Base-by-base conservation (phyloP, 1,140 invertebrate genomes). In the Cydia fagiglandana region DNA sequence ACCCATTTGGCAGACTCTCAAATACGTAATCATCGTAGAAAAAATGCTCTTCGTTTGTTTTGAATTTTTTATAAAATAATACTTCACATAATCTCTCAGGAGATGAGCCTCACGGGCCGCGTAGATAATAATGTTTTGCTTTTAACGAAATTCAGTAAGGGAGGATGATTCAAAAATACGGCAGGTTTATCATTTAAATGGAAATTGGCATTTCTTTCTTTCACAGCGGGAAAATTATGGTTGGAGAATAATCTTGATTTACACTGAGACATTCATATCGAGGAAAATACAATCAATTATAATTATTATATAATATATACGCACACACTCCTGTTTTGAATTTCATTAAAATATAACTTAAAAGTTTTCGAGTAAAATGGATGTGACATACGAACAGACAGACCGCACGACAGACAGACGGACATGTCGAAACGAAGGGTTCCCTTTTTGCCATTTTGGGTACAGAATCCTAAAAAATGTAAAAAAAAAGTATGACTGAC, bases 1-100 rank as follows among this genome's bases (percentile, higher is more conserved):
- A 82, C 84, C 83, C 68, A 83, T 83, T 86, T 86, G 84, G 84
- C 84, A 80, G 66, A 38, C 64, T 53, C 77, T 80, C 83, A 84
- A 81, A 78, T 73, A 77, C 74, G 74, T 78, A 74, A 77, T 77
- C 76, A 74, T 76, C 74, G 75, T 81, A 77, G 70, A 77, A 78
- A 80, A 80, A 80, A 80, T 41, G 64, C 17, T 28, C 24, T n/a
- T 53, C 70, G 70, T 41, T 61, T 61, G 17, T 61, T 24, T 24
- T 56, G n/a, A 17, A 10, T 20, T 61, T 61, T 24, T 24, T 61
- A 61, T 24, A 61, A 24, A 61, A 24, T 61, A 61, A 24, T 61
- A 6, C 20, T 61, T 61, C 0, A 10, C n/a, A 38, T 6, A 45
- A 38, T 17, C 15, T 70, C 30, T 41, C 30, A 12, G n/a, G 34